Base-by-base conservation (phyloP, 2,113 vertebrate species). In the Emydocephalus ijimae region DNA sequence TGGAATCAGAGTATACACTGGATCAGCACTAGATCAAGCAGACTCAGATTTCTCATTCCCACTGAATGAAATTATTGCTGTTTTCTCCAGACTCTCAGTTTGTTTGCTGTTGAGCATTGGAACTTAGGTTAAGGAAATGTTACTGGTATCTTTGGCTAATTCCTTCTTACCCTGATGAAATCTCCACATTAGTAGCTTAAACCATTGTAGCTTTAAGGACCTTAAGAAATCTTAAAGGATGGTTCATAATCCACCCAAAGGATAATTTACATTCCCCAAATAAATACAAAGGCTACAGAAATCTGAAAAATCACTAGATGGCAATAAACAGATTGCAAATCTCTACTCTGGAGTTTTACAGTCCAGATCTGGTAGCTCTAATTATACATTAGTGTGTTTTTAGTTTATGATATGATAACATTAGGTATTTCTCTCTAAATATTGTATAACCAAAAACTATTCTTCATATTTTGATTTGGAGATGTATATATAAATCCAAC, bases 211-310 rank as follows among this genome's bases (percentile, higher is more conserved):
- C 90, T 26, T 26, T 85, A 91, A 56, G 56, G 18, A 56, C n/a
- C 18, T 29, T 69, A 69, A 45, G 1, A 81, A 91, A 91, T 87
- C 88, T 94, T 52, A 52, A 90, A 95, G 92, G 74, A 94, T 45
- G 90, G 52, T 69, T 85, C 34, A 69, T 85, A 43, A 91, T 91
- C 21, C 29, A 85, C 50, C 85, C 55, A 48, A 81, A 81, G 34
- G n/a, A 0, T 0, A 81, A 56, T 43, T 61, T 4, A 50, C 43
- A 86, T 86, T 86, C 21, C 9, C 9, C 21, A 14, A 50, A 86
- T 86, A 48, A 29, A 81, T 81, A 48, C 21, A 64, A 18, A 24
- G 12, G 3, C 26, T 81, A 55, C 54, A 34, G 29, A 74, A 39
- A 23, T 92, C 48, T 89, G 0, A 0, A 85, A 85, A 90, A 89